Evolutionary conservation across 2,113 vertebrate species (phyloP).

Genomic region (Boulengeromyrus knoepffleri): DNA sequence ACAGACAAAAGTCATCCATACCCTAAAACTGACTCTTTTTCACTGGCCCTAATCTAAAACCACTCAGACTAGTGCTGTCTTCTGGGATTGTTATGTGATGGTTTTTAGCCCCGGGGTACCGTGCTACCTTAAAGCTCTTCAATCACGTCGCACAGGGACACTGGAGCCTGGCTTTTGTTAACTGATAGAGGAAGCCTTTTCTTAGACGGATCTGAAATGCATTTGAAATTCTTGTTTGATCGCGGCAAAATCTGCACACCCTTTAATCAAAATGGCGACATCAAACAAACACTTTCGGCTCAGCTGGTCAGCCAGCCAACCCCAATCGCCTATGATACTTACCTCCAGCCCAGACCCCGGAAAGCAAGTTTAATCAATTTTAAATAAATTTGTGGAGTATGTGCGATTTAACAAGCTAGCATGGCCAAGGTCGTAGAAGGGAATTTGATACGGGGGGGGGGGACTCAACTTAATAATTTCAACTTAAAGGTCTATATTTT

Average conservation of each 20-base stretch:
- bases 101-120: background rate
- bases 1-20: background rate
- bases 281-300: background rate
- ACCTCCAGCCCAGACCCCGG: background rate
- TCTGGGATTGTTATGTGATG: background rate
- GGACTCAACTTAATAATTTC: background rate
- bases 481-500: background rate
- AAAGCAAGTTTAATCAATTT: background rate
- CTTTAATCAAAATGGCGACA: background rate
- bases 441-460: background rate
- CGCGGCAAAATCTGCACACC: background rate
- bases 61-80: background rate
- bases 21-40: background rate
- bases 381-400: background rate
- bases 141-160: background rate
- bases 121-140: background rate
- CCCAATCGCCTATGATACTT: background rate
- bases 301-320: background rate
- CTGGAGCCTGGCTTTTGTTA: background rate
- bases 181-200: background rate
- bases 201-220: background rate
- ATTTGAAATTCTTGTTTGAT: background rate
- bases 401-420: background rate
- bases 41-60: background rate
- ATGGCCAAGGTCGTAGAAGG: background rate